These are phyloP conservation scores for Baronia brevicornis DNA, from an alignment of 2,888 invertebrate species.

Conservation along the genomic window DNA sequence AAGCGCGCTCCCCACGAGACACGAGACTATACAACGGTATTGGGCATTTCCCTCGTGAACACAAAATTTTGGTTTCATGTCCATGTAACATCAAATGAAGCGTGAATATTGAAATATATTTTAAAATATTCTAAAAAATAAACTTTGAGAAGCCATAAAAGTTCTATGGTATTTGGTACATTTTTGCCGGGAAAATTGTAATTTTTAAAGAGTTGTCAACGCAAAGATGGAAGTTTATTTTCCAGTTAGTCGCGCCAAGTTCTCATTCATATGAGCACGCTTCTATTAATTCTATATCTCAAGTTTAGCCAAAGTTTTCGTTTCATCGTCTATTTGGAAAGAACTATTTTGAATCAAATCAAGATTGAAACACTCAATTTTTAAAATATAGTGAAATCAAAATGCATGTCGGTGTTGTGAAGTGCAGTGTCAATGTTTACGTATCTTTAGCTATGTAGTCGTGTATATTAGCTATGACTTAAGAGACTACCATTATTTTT, in stretches of 20 bases:
- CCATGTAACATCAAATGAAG: conserved; percentile 52
- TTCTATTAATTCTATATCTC: conserved; percentile 19
- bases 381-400: conserved; percentile 28
- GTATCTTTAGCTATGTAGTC: conserved; percentile 58
- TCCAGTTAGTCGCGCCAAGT: conserved; percentile 17
- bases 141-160: conserved; percentile 3
- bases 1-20: conserved; percentile 76
- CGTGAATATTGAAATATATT: conserved; percentile 42
- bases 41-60: conserved; percentile 73
- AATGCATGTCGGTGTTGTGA: conserved; percentile 36
- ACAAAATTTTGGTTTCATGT: conserved; percentile 74
- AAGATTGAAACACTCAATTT: conserved; percentile 15
- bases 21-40: conserved; percentile 77
- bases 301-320: no score
- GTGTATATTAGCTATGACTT: conserved; percentile 12
- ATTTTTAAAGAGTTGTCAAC: conserved; percentile 43
- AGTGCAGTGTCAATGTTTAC: conserved; percentile 51
- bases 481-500: conserved; percentile 1
- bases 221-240: conserved; percentile 44
- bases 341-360: no score
- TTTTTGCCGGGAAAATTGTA: conserved; percentile 40
- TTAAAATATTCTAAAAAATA: conserved; percentile 19
- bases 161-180: conserved; percentile 5
- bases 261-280: conserved; percentile 36
- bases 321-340: no score